phyloP scores from a whole-genome alignment of 2,888 invertebrate genomes.

The Lithophane leautieri region DNA sequence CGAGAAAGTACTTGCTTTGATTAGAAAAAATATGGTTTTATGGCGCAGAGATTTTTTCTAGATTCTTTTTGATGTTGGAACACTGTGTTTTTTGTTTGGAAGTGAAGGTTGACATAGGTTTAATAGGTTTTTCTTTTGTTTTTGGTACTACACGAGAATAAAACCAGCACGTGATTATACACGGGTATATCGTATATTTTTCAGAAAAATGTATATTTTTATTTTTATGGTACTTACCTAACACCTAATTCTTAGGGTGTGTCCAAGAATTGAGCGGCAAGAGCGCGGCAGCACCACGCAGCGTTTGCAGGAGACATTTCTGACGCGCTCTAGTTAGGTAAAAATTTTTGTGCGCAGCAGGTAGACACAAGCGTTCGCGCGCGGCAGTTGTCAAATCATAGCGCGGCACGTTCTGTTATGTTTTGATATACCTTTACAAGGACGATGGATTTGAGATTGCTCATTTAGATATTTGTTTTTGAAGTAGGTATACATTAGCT shows the following conservation, averaged over 20 bases:
- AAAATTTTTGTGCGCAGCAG: too few species aligned
- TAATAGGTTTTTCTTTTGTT: slow-evolving; percentile 3
- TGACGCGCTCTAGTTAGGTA: too few species aligned
- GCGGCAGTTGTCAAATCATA: too few species aligned
- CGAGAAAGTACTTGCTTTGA: slow-evolving; percentile 45
- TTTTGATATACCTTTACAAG: too few species aligned
- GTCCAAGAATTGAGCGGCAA: too few species aligned
- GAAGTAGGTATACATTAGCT: too few species aligned
- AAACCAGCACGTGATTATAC: not conserved
- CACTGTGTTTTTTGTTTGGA: slow-evolving; percentile 14
- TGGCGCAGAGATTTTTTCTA: slow-evolving; percentile 5
- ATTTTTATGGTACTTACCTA: not conserved
- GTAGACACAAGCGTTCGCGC: too few species aligned
- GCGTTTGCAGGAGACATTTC: too few species aligned
- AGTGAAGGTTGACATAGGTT: not conserved
- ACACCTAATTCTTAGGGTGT: not conserved
- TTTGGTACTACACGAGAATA: not conserved
- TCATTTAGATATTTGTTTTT: too few species aligned
- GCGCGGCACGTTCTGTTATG: too few species aligned
- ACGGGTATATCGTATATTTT: not conserved
- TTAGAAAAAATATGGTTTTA: slow-evolving; percentile 44
- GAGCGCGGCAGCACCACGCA: too few species aligned
- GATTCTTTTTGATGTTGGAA: slow-evolving; percentile 23
- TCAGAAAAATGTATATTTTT: not conserved
- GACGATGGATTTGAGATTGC: too few species aligned